Evolutionary conservation across 2,888 invertebrate species (phyloP).

Genomic region (Aphidius colemani): DNA sequence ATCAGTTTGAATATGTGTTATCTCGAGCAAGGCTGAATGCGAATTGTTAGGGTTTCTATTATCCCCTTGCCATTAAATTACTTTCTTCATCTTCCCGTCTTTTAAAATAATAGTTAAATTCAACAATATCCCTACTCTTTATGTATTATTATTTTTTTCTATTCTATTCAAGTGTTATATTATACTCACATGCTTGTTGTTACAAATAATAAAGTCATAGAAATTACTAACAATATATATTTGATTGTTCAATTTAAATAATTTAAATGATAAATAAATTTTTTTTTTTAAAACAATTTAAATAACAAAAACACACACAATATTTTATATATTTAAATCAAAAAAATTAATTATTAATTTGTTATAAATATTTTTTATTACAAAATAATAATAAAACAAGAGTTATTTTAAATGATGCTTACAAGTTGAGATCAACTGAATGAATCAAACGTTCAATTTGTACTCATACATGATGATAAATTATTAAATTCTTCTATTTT

Average conservation of each 20-base stretch:
- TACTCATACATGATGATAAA: constrained; percentile 22
- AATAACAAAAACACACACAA: not conserved
- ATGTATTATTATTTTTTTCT: too few species aligned
- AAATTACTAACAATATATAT: too few species aligned
- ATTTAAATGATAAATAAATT: not conserved
- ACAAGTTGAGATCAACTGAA: not conserved
- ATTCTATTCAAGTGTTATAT: too few species aligned
- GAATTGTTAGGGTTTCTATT: not conserved
- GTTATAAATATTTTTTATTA: not conserved
- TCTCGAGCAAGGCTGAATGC: constrained; percentile 6
- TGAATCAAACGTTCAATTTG: not conserved
- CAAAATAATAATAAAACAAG: too few species aligned
- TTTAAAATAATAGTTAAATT: too few species aligned
- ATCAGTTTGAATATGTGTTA: not conserved
- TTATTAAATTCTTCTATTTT: too few species aligned
- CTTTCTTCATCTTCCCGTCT: too few species aligned
- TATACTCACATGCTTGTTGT: too few species aligned
- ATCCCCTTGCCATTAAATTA: not conserved
- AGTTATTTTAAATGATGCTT: not conserved
- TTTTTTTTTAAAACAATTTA: not conserved
- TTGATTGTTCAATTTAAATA: too few species aligned
- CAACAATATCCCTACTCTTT: too few species aligned
- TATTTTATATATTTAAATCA: not conserved
- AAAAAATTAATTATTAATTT: constrained; percentile 6
- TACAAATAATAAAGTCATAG: too few species aligned